Evolutionary conservation across 2,888 invertebrate genomes (phyloP).

Genomic region (Leptogaster cylindrica): DNA sequence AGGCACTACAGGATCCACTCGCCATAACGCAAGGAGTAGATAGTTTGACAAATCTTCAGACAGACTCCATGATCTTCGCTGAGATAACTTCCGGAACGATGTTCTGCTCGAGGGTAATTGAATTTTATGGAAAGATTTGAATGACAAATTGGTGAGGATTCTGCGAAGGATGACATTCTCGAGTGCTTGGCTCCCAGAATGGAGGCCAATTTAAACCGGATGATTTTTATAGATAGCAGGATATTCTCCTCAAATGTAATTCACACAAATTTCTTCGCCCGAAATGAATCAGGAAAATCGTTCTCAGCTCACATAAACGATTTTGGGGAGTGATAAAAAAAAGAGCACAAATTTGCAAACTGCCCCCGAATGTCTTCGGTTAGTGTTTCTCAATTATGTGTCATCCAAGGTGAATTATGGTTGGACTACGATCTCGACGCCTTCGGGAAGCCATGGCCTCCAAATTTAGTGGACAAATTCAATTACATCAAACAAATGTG

Average conservation of each 20-base stretch:
- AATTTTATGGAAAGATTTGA: constrained; percentile 50
- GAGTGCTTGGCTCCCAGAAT: constrained; percentile 6
- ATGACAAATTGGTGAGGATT: constrained; percentile 48
- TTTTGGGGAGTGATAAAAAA: neutral
- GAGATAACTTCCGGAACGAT: constrained; percentile 41
- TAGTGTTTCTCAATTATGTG: no score
- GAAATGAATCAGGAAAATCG: neutral
- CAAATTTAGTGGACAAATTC: no score
- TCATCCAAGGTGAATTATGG: no score
- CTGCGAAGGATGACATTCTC: constrained; percentile 33
- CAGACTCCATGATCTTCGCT: constrained; percentile 39
- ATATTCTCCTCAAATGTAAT: constrained; percentile 13
- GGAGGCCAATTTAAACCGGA: constrained; percentile 31
- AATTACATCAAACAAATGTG: no score
- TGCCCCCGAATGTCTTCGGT: no score
- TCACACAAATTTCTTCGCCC: neutral
- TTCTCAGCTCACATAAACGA: constrained; percentile 6
- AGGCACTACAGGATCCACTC: constrained; percentile 22
- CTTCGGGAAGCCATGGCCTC: no score
- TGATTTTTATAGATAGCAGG: constrained; percentile 33
- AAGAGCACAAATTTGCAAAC: constrained; percentile 9
- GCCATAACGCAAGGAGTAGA: constrained; percentile 14
- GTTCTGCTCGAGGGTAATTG: constrained; percentile 49
- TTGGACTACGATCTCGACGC: no score
- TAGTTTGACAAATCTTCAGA: constrained; percentile 40